Evolutionary conservation across 2,888 invertebrate genomes (phyloP), one percentile per base, ranked within the genome.

Genomic region (Parascotia fuliginaria): DNA sequence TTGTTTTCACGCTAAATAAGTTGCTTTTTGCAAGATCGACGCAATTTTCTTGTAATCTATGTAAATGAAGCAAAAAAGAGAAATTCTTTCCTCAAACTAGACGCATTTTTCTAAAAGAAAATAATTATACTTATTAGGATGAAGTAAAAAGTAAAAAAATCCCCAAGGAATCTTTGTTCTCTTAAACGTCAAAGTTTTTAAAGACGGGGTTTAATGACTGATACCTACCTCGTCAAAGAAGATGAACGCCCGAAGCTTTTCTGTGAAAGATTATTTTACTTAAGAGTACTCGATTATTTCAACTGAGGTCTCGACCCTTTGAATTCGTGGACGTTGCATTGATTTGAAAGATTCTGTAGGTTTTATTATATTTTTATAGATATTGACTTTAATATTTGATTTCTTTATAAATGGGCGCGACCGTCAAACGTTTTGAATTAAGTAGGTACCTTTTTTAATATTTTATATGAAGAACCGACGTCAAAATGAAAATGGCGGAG

Each of bases 211-310:
- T 49, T 50, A 43, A 49, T 36, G 24, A 43, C 61, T 61, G 37
- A 38, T 61, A 46, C 43, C 55, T 39, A 38, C 42, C n/a, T 41
- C 33, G 44, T 24, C 24, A 24, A 24, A 7, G 24, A 7, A 24
- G 5, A 7, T 33, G 12, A 16, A 11, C 11, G 19, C 11, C 14
- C 13, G 2, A 19, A 3, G 16, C 29, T 15, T 13, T 42, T 46
- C 34, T 33, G 12, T 61, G 15, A 41, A 38, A 43, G 46, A 55
- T 59, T 43, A 46, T 12, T 34, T 11, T 29, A 13, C 27, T 44
- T 44, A 36, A 24, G 27, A 44, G 32, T 45, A 37, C 27, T 5
- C 33, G 11, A 13, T 40, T n/a, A 40, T 45, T 42, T 46, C 9
- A 42, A 33, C 38, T 45, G 12, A 32, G 32, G 38, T 16, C 32